Evolutionary conservation across 2,113 vertebrate genomes (phyloP), one percentile per base, ranked within the genome.

Genomic region (Myiagra hebetior): DNA sequence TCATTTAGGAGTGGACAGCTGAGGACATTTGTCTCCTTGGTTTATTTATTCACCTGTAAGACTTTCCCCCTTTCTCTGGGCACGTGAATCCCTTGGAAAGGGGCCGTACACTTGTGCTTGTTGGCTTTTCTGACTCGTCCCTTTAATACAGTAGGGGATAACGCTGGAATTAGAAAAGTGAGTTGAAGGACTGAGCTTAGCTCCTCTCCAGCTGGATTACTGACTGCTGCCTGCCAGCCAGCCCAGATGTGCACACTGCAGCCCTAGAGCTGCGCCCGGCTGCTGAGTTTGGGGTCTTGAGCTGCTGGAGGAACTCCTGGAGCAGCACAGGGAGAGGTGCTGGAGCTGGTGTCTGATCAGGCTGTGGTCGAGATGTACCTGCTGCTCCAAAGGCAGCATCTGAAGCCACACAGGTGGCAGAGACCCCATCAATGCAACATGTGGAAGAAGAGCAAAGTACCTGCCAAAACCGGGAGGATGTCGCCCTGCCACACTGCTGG

Each of bases 211-310:
- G 27, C 31, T 2, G 4, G 57, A 60, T 88, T 82, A 56, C 53
- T 1, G 28, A 15, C 72, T 18, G 21, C 53, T 88, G 83, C 33
- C 57, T 87, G 87, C 55, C n/a, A 73, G 53, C 30, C 75, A 80
- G 57, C 76, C 68, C 72, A 69, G 77, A 26, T 46, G 80, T 0
- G 0, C 53, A 46, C 50, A 4, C 52, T 0, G 0, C 4, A 3
- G 74, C 47, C 56, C 56, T 4, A 2, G 50, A 42, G 31, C 74
- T 91, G 73, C 1, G 13, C 59, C 31, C 46, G 2, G 1, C 44
- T 87, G 41, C 57, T 77, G 55, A 8, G 23, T 62, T 84, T 73
- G 41, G 50, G 31, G 17, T 57, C 26, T 26, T 6, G 6, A 77
- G 68, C 49, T 80, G 63, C 59, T 1, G 7, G 33, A 60, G 55